Percentiles rank a stretch among this genome's conserved stretches.
Conservation (phyloP, 2,888 invertebrate species). For the Tanytarsus gracilentus region DNA sequence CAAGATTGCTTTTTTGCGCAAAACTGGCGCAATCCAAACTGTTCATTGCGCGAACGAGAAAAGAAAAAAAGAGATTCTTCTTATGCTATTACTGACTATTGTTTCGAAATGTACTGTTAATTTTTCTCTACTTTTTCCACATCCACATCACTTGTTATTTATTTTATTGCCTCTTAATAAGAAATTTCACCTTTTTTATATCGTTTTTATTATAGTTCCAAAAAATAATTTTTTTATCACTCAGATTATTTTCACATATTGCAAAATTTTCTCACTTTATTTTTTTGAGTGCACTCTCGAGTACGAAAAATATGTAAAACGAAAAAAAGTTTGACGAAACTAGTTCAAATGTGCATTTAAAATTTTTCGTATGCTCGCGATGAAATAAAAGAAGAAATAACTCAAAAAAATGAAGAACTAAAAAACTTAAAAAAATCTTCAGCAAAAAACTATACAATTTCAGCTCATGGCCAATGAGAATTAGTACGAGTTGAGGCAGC, state of each 20-base stretch:
- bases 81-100: too few species aligned
- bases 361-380: not conserved
- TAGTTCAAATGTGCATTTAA: not conserved
- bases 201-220: not conserved
- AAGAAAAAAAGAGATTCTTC: not conserved
- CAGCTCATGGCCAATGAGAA: slow-evolving; percentile 24
- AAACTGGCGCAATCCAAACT: not conserved
- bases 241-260: not conserved
- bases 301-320: not conserved
- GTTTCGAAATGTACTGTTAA: slow-evolving; percentile 10
- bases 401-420: slow-evolving; percentile 8
- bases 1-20: not conserved
- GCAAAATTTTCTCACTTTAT: too few species aligned
- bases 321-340: not conserved
- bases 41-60: slow-evolving; percentile 1
- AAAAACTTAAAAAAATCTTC: slow-evolving; percentile 20
- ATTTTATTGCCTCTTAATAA: too few species aligned
- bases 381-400: not conserved
- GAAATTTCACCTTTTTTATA: slow-evolving; percentile 9
- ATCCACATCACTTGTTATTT: not conserved
- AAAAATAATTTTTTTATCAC: not conserved
- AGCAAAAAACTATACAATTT: slow-evolving; percentile 26
- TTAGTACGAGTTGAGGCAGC: slow-evolving; percentile 6
- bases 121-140: slow-evolving; percentile 11
- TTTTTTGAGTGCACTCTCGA: too few species aligned